Conservation (phyloP, 1,140 invertebrate genomes). For the Pseudachorutes palmiensis region DNA sequence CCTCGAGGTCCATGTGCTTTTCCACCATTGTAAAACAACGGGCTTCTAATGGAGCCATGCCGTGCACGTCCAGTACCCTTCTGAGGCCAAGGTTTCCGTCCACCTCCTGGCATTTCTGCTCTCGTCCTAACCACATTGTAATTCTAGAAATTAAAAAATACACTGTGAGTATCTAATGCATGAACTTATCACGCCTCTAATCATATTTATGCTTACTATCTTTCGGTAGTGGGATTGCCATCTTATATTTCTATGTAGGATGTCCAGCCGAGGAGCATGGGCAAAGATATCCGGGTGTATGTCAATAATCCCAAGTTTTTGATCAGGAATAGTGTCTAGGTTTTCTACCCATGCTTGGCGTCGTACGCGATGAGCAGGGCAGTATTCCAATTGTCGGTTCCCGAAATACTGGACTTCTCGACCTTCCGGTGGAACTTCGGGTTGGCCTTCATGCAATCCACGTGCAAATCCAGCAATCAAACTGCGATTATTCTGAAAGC, state of each 20-base stretch:
- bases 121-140: slow-evolving; percentile 64
- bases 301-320: slow-evolving; percentile 73
- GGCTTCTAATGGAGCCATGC: slow-evolving; percentile 83
- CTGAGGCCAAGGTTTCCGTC: slow-evolving; percentile 88
- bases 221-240: slow-evolving; percentile 82
- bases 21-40: slow-evolving; percentile 71
- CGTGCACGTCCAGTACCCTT: slow-evolving; percentile 82
- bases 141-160: slow-evolving; percentile 42
- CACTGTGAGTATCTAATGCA: background rate
- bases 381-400: too few relatives aligned
- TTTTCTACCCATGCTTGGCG: slow-evolving; percentile 89
- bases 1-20: slow-evolving; percentile 75
- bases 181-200: background rate
- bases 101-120: slow-evolving; percentile 78
- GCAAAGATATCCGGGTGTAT: slow-evolving; percentile 84
- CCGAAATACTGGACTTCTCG: too few relatives aligned
- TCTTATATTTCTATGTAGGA: slow-evolving; percentile 74
- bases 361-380: slow-evolving; percentile 43
- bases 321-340: slow-evolving; percentile 64
- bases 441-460: too few relatives aligned
- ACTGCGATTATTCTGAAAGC: too few relatives aligned
- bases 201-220: slow-evolving; percentile 53
- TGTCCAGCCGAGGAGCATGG: slow-evolving; percentile 70
- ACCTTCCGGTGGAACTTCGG: too few relatives aligned
- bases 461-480: too few relatives aligned